Percentiles rank a stretch among this genome's conserved stretches.
Evolutionary conservation across 2,113 vertebrate genomes (phyloP).

Genomic region (Dipodomys merriami): DNA sequence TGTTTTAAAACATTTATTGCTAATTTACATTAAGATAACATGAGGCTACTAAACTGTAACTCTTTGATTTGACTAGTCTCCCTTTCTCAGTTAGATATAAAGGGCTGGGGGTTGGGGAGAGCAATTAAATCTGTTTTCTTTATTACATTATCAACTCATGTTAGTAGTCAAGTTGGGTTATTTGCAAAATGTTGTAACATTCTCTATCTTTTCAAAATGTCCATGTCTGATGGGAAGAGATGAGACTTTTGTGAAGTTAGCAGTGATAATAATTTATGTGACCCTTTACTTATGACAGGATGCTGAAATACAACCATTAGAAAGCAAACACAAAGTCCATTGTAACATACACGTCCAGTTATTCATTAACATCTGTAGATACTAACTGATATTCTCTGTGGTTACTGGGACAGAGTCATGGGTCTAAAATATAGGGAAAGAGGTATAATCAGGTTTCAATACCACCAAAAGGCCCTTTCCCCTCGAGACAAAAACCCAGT

Average conservation of each 20-base stretch:
- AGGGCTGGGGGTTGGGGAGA: conserved; percentile 16
- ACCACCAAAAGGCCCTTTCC: background rate
- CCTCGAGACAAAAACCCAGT: background rate
- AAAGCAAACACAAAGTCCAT: background rate
- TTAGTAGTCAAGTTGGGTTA: conserved; percentile 43
- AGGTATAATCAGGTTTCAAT: background rate
- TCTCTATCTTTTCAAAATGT: conserved; percentile 35
- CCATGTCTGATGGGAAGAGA: conserved; percentile 16
- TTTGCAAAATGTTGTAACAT: background rate
- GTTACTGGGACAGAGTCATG: background rate
- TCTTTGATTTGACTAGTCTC: conserved; percentile 44
- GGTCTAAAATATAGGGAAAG: background rate
- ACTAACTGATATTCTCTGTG: background rate
- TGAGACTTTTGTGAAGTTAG: background rate
- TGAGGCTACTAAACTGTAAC: conserved; percentile 33
- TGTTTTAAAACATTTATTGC: conserved; percentile 51
- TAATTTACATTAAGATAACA: conserved; percentile 65
- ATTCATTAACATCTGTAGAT: background rate
- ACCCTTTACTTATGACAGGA: background rate
- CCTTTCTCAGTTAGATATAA: conserved; percentile 28
- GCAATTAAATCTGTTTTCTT: conserved; percentile 38
- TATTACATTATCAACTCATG: conserved; percentile 17
- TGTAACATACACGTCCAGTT: background rate
- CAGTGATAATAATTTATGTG: background rate
- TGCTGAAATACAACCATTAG: background rate